Evolutionary conservation across 2,888 invertebrate genomes (phyloP).

Genomic region (Cosmia trapezina): DNA sequence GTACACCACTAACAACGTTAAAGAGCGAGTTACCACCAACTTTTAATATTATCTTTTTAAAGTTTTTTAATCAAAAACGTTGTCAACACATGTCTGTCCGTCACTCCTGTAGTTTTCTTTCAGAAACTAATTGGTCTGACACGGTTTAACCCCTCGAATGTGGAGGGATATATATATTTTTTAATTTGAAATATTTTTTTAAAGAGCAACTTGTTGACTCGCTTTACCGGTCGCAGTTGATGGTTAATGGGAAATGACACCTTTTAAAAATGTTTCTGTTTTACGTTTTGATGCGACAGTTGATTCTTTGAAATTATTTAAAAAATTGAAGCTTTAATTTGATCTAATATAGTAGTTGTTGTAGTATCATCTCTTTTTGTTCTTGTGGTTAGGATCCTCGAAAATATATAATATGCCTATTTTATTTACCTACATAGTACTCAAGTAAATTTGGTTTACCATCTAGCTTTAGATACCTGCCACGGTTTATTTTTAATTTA

Average conservation of each 20-base stretch:
- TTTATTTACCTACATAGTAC: not conserved
- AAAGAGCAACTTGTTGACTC: constrained; percentile 74
- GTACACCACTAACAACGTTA: constrained; percentile 41
- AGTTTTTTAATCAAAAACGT: constrained; percentile 77
- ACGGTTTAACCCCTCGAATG: constrained; percentile 78
- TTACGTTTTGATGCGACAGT: constrained; percentile 47
- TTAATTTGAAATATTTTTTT: constrained; percentile 78
- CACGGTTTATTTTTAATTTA: no score
- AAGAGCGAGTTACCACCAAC: constrained; percentile 61
- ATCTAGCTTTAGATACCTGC: not conserved
- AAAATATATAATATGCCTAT: not conserved
- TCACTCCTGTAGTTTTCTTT: constrained; percentile 83
- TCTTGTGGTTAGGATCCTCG: not conserved
- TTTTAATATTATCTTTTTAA: constrained; percentile 72
- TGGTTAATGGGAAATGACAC: constrained; percentile 79
- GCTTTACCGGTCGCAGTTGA: constrained; percentile 72
- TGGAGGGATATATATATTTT: constrained; percentile 75
- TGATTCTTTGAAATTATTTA: constrained; percentile 44
- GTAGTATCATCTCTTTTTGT: not conserved
- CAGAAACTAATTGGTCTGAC: constrained; percentile 89
- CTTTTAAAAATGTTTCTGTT: constrained; percentile 67
- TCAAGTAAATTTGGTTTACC: not conserved
- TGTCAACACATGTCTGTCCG: constrained; percentile 84
- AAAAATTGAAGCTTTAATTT: constrained; percentile 27
- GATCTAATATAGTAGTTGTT: constrained; percentile 13